Conservation (phyloP, 2,888 invertebrate species). For the Nezara viridula region DNA sequence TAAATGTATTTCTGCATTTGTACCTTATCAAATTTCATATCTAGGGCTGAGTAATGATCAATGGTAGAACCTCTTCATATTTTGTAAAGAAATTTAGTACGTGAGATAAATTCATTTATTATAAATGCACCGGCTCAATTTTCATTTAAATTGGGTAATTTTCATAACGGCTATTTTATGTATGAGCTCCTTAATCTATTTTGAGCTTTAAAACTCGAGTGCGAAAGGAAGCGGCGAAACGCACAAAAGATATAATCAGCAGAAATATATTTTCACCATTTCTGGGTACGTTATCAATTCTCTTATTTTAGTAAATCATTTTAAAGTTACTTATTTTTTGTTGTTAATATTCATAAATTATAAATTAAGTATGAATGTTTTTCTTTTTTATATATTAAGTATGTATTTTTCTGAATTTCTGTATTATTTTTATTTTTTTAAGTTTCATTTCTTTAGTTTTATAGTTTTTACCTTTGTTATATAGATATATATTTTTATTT, state of each 20-base stretch:
- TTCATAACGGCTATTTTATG: conserved; percentile 15
- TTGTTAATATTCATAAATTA: too few relatives aligned
- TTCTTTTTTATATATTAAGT: too few relatives aligned
- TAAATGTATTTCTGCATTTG: too few relatives aligned
- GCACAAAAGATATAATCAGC: background rate
- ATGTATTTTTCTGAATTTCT: too few relatives aligned
- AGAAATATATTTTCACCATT: background rate
- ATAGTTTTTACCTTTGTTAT: too few relatives aligned
- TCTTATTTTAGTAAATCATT: background rate
- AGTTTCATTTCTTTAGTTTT: too few relatives aligned
- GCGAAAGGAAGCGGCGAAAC: background rate
- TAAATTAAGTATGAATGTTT: too few relatives aligned
- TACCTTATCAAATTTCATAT: too few relatives aligned
- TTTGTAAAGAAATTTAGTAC: background rate
- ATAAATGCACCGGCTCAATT: background rate
- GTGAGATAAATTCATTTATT: background rate
- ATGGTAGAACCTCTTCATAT: too few relatives aligned
- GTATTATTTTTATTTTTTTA: too few relatives aligned
- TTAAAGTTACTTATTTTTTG: background rate
- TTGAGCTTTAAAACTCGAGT: background rate
- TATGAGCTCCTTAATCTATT: background rate
- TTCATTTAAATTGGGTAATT: conserved; percentile 34
- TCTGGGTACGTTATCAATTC: background rate
- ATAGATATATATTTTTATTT: too few relatives aligned
- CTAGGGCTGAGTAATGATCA: too few relatives aligned